Percentiles rank a stretch among this genome's conserved stretches.
Evolutionary conservation across 2,113 vertebrate genomes (phyloP).

Genomic region (Rafetus swinhoei): DNA sequence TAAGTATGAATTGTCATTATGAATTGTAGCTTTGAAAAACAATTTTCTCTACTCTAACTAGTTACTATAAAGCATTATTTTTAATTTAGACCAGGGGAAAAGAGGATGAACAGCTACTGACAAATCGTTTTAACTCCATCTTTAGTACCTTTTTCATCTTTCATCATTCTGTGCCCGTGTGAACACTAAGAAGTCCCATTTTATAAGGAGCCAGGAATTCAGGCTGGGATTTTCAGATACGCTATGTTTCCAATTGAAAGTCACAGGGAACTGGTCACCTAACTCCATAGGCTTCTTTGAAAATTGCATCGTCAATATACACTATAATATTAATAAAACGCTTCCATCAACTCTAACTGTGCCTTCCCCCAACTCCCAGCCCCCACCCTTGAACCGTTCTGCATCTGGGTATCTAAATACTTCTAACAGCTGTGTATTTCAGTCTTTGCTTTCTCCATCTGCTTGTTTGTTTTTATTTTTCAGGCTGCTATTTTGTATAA

Average conservation of each 20-base stretch:
- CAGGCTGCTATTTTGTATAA: conserved; percentile 83
- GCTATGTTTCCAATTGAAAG: background rate
- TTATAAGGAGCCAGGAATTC: background rate
- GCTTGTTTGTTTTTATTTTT: conserved; percentile 84
- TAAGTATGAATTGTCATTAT: conserved; percentile 44
- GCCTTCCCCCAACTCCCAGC: conserved; percentile 14
- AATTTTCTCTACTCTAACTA: conserved; percentile 3
- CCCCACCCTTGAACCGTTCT: conserved; percentile 61
- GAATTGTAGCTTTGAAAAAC: conserved; percentile 19
- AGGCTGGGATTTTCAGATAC: background rate
- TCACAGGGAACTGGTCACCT: conserved; percentile 11
- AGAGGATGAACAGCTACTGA: background rate
- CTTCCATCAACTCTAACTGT: background rate
- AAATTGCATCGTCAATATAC: background rate
- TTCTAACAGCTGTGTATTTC: conserved; percentile 78
- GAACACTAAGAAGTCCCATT: background rate
- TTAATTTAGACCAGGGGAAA: conserved; percentile 16
- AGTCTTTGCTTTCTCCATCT: conserved; percentile 77
- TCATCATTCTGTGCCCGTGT: background rate
- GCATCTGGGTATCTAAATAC: conserved; percentile 80
- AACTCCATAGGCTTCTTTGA: background rate
- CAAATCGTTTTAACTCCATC: background rate
- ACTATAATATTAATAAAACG: background rate
- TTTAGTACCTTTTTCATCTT: background rate
- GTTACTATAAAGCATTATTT: background rate